Evolutionary conservation across 2,888 invertebrate genomes (phyloP).

Genomic region (Pediacus dermestoides): DNA sequence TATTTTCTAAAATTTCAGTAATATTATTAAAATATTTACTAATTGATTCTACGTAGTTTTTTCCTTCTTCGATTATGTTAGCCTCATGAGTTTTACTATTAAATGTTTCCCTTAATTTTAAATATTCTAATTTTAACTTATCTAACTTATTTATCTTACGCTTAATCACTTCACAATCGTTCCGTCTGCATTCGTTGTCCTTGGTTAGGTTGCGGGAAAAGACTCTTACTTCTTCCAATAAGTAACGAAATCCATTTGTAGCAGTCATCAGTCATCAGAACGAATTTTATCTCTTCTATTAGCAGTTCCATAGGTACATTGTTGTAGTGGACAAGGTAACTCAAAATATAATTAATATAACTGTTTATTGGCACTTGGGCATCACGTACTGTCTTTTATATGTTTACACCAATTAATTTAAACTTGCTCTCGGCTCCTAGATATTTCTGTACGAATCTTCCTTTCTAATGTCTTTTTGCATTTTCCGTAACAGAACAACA

Average conservation of each 20-base stretch:
- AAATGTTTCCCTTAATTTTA: conserved; percentile 4
- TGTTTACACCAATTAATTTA: too few species aligned
- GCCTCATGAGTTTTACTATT: conserved; percentile 5
- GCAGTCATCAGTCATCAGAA: background rate
- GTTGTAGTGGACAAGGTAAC: too few species aligned
- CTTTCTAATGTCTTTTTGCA: conserved; percentile 1
- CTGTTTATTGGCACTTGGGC: too few species aligned
- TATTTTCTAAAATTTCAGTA: conserved; percentile 3
- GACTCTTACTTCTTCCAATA: conserved; percentile 8
- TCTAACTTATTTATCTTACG: conserved; percentile 4
- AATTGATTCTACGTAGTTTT: background rate
- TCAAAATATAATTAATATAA: too few species aligned
- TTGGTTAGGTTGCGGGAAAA: conserved; percentile 1
- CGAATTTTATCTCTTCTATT: background rate
- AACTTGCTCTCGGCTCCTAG: conserved; percentile 3
- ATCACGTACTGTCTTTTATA: too few species aligned
- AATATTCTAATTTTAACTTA: conserved; percentile 3
- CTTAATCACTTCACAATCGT: background rate
- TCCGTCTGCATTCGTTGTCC: background rate
- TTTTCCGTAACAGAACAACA: background rate
- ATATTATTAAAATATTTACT: background rate
- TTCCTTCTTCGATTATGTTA: conserved; percentile 4
- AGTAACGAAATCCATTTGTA: background rate
- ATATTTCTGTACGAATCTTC: background rate
- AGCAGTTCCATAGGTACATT: too few species aligned